phyloP scores from a whole-genome alignment of 2,797 vertebrate species.

The Nothura maculosa region DNA sequence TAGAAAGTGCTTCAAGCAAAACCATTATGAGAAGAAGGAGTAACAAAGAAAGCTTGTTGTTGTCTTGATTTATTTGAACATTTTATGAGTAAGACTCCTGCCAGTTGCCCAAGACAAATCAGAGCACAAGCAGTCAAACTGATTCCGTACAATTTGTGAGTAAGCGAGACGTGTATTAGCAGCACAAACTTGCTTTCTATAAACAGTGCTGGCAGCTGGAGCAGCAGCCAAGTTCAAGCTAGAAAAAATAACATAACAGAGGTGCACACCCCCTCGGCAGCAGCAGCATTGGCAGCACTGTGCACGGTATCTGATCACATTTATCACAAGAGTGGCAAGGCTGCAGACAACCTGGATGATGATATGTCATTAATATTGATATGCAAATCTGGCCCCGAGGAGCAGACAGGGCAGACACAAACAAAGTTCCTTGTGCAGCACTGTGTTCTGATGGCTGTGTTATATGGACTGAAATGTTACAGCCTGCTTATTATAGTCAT shows the following conservation, averaged over 20 bases:
- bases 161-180: not conserved
- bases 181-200: conserved; percentile 39
- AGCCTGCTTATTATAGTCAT: not conserved
- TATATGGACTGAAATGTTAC: not conserved
- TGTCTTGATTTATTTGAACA: conserved; percentile 2
- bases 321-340: not conserved
- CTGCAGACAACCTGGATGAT: not conserved
- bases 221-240: conserved; percentile 11
- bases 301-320: not conserved
- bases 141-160: conserved; percentile 43
- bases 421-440: not conserved
- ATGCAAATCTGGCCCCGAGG: not conserved
- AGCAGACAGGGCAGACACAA: not conserved
- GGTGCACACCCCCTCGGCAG: not conserved
- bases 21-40: not conserved
- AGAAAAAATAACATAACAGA: conserved; percentile 35
- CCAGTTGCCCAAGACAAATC: not conserved
- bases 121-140: not conserved
- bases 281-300: not conserved
- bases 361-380: not conserved
- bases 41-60: not conserved
- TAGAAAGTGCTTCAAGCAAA: not conserved
- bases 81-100: not conserved
- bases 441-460: not conserved
- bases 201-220: conserved; percentile 37